Evolutionary conservation across 2,888 invertebrate genomes (phyloP), one percentile per base, ranked within the genome.

Genomic region (Hypolimnas misippus): DNA sequence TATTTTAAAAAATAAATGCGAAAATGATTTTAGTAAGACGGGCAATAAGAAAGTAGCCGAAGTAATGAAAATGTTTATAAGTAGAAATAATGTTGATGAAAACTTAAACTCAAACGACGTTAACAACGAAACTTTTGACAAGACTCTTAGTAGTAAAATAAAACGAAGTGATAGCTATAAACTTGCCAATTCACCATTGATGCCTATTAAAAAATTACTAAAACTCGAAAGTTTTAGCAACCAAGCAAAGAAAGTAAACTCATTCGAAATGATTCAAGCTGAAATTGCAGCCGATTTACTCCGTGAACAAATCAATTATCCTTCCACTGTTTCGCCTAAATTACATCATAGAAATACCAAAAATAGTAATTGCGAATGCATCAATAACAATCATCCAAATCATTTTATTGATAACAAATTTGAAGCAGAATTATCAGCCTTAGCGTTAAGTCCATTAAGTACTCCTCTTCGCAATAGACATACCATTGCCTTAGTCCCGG

Each of bases 101-200:
- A 68, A 71, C 66, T 58, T 73, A 59, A 72, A 70, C 67, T 58
- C 69, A 57, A 73, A 70, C 63, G 71, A 72, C 63, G 42, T 57
- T 66, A 72, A 71, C 66, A 71, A 72, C 56, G 75, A 80, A 63
- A 57, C 63, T 64, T 67, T 67, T 50, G 83, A 85, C 58, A 89
- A 83, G 70, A 78, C 79, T 16, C 71, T 81, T 63, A 79, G 80
- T 63, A 83, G 76, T 70, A 94, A 94, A 87, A 92, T 97, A 51
- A 96, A 96, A 84, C 95, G 97, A 65, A 96, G 96, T 81, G 96
- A 97, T 82, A 97, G 97, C 86, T 97, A 97, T 81, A 94, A 96
- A 70, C 93, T 96, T 83, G 97, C 97, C 14, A 97, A 97, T 85
- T 94, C 94, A 70, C 94, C 94, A 21, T 93, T 94, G 68, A 93